A percentile compares a stretch with the other conserved stretches of the same genome.
Conservation (phyloP, 2,113 vertebrate species). For the Ivindomyrus marchei region DNA sequence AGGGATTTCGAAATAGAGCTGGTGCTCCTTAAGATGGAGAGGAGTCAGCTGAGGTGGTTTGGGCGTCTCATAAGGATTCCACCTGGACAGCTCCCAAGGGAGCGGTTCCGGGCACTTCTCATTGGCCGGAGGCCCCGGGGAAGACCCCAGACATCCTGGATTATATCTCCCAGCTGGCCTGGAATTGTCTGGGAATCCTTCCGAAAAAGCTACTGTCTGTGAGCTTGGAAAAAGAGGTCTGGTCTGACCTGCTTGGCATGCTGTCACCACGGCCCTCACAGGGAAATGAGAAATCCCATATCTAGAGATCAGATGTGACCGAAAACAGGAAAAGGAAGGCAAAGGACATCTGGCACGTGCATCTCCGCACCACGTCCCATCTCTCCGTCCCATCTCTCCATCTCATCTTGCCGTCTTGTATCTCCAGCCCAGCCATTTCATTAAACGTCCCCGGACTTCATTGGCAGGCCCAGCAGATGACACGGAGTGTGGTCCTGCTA, state of each 20-base stretch:
- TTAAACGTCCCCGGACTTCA: constrained; percentile 37
- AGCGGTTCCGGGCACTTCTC: neutral
- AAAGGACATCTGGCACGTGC: constrained; percentile 38
- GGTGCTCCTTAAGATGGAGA: neutral
- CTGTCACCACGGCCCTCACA: neutral
- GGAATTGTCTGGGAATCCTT: neutral
- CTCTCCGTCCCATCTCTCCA: constrained; percentile 47
- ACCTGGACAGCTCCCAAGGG: neutral
- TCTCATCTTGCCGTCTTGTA: neutral
- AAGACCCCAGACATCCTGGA: neutral
- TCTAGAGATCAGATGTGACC: constrained; percentile 24
- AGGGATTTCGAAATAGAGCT: neutral
- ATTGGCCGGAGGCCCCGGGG: neutral
- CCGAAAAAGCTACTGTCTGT: neutral
- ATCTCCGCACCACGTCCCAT: constrained; percentile 43
- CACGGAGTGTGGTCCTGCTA: constrained; percentile 29
- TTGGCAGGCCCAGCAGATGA: constrained; percentile 34
- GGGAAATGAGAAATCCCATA: constrained; percentile 13
- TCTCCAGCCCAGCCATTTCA: constrained; percentile 28
- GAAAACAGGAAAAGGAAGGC: constrained; percentile 33
- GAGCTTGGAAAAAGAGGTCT: neutral
- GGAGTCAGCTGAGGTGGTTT: neutral
- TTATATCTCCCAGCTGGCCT: neutral
- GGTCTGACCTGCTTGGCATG: neutral
- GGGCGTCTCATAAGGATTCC: neutral